A percentile compares a stretch with the other conserved stretches of the same genome.
Conservation (phyloP, 2,888 invertebrate species). For the Dynastes tityus region DNA sequence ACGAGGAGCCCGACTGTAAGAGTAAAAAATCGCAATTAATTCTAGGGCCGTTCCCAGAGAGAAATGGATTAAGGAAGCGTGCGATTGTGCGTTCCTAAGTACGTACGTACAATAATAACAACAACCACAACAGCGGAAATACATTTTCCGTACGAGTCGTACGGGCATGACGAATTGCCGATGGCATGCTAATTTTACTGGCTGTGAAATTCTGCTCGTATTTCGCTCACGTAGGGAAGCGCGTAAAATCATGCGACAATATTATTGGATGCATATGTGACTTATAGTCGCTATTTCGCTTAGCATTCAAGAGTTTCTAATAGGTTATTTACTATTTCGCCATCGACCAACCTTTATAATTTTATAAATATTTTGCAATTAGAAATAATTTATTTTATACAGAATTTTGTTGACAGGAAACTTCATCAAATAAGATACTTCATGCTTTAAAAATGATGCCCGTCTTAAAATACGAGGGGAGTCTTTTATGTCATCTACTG, state of each 20-base stretch:
- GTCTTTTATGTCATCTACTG: too few species aligned
- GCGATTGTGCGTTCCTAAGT: constrained; percentile 20
- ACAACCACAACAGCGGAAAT: constrained; percentile 10
- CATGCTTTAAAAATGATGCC: too few species aligned
- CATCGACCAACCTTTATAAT: too few species aligned
- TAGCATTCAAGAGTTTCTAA: too few species aligned
- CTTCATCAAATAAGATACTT: too few species aligned
- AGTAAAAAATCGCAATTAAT: constrained; percentile 18
- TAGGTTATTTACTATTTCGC: too few species aligned
- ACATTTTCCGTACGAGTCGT: constrained; percentile 27
- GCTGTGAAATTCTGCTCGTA: constrained; percentile 28
- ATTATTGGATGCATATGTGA: not conserved
- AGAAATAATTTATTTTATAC: too few species aligned
- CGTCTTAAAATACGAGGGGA: too few species aligned
- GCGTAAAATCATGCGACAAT: constrained; percentile 20
- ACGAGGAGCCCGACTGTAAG: not conserved
- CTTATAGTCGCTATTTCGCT: too few species aligned
- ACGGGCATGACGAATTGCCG: not conserved
- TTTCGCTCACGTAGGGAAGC: constrained; percentile 13
- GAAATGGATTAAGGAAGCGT: constrained; percentile 29
- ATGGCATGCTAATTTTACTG: constrained; percentile 12
- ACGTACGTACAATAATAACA: constrained; percentile 1
- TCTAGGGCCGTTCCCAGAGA: constrained; percentile 26
- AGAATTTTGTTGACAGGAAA: too few species aligned
- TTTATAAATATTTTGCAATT: too few species aligned